These are phyloP conservation scores for Leucoptera coffeella DNA, from an alignment of 2,888 invertebrate species.

Conservation along the genomic window DNA sequence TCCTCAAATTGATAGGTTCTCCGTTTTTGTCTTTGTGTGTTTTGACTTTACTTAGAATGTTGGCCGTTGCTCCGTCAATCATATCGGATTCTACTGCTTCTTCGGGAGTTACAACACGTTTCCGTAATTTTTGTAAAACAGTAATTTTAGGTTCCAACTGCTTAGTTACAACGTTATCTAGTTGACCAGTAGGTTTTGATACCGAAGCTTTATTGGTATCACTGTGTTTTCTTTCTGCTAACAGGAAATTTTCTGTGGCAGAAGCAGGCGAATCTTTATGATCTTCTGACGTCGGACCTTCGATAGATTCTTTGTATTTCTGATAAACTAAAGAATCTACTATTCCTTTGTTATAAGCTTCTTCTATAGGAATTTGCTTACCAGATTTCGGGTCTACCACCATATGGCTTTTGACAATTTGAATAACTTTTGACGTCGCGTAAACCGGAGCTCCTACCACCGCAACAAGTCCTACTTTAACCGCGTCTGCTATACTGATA, in stretches of 20 bases:
- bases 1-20: slow-evolving; percentile 62
- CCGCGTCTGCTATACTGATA: slow-evolving; percentile 66
- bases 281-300: slow-evolving; percentile 22
- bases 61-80: slow-evolving; percentile 70
- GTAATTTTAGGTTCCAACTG: slow-evolving; percentile 58
- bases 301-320: slow-evolving; percentile 42
- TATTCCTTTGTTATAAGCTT: slow-evolving; percentile 71
- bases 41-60: slow-evolving; percentile 58
- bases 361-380: slow-evolving; percentile 71
- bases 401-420: slow-evolving; percentile 58
- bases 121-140: slow-evolving; percentile 70
- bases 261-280: slow-evolving; percentile 38
- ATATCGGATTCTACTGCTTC: slow-evolving; percentile 76
- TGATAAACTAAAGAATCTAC: slow-evolving; percentile 55
- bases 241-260: slow-evolving; percentile 44
- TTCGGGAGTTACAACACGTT: slow-evolving; percentile 65
- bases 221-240: slow-evolving; percentile 18
- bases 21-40: slow-evolving; percentile 53
- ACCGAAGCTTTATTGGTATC: not conserved
- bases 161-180: not conserved
- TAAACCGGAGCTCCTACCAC: slow-evolving; percentile 71
- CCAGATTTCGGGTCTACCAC: slow-evolving; percentile 76
- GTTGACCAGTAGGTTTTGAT: not conserved
- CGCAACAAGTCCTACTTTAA: slow-evolving; percentile 69
- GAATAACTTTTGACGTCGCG: slow-evolving; percentile 63